Evolutionary conservation across 2,797 vertebrate species (phyloP).

Genomic region (Oceanodroma leucorhoa): DNA sequence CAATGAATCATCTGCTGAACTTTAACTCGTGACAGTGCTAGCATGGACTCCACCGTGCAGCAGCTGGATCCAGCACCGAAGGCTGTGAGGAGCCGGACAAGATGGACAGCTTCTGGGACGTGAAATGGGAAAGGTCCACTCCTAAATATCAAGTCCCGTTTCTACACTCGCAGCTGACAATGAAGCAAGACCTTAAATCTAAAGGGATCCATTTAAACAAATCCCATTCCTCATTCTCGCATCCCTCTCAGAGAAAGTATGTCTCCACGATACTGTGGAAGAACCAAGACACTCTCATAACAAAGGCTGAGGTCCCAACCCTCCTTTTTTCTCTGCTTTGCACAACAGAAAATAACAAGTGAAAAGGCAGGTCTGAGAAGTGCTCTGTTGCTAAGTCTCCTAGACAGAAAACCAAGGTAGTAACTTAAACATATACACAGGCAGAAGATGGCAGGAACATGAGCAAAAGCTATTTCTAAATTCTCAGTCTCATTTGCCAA

Average conservation of each 20-base stretch:
- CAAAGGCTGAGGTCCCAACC: background rate
- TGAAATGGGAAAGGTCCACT: background rate
- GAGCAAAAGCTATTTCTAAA: background rate
- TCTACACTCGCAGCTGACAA: background rate
- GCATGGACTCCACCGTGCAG: rapidly evolving
- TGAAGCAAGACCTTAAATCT: background rate
- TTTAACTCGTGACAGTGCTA: background rate
- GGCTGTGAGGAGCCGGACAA: background rate
- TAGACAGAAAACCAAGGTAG: background rate
- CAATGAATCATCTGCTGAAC: background rate
- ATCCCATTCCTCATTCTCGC: background rate
- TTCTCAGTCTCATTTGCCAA: background rate
- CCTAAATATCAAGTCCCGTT: background rate
- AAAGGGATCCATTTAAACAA: background rate
- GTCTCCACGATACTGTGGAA: background rate
- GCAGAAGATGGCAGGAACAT: background rate
- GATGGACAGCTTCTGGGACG: background rate
- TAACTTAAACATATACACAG: background rate
- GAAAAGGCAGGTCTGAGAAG: background rate
- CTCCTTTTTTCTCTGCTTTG: background rate
- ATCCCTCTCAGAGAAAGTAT: background rate
- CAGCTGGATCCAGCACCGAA: background rate
- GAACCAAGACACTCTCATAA: background rate
- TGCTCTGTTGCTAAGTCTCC: background rate
- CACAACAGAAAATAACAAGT: background rate